A percentile compares a stretch with the other conserved stretches of the same genome.
Evolutionary conservation across 1,140 invertebrate species (phyloP).

Genomic region (Bursaphelenchus mucronatus): DNA sequence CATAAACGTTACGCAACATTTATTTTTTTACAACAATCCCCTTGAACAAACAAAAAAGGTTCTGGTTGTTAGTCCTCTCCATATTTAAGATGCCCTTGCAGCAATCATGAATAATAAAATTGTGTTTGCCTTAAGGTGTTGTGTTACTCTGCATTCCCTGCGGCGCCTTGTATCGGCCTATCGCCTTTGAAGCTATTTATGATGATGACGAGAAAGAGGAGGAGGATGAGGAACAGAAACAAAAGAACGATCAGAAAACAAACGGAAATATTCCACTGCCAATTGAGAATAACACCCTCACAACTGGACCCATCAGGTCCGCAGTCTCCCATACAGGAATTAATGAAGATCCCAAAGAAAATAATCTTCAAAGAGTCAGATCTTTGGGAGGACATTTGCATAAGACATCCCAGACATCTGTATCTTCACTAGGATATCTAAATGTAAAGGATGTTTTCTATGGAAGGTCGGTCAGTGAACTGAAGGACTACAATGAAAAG

Average conservation of each 20-base stretch:
- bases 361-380: slow-evolving; percentile 42
- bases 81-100: slow-evolving; percentile 61
- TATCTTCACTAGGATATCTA: slow-evolving; percentile 71
- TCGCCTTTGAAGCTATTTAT: slow-evolving; percentile 67
- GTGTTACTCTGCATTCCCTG: slow-evolving; percentile 70
- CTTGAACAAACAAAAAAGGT: no score
- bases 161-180: slow-evolving; percentile 74
- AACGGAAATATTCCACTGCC: background rate
- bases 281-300: slow-evolving; percentile 10
- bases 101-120: background rate
- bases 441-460: slow-evolving; percentile 80
- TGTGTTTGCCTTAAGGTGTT: slow-evolving; percentile 25
- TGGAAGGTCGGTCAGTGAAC: slow-evolving; percentile 73
- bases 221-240: slow-evolving; percentile 16
- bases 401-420: slow-evolving; percentile 37
- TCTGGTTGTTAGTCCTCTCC: slow-evolving; percentile 64
- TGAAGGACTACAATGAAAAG: slow-evolving; percentile 64
- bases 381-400: slow-evolving; percentile 53
- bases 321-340: slow-evolving; percentile 32
- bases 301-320: slow-evolving; percentile 33
- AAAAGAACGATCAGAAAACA: slow-evolving; percentile 3
- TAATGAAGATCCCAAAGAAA: slow-evolving; percentile 23
- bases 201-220: slow-evolving; percentile 50
- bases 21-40: background rate
- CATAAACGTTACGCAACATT: slow-evolving; percentile 24